These are phyloP conservation scores for Monomorium pharaonis DNA, from an alignment of 1,140 invertebrate species.

Conservation along the genomic window DNA sequence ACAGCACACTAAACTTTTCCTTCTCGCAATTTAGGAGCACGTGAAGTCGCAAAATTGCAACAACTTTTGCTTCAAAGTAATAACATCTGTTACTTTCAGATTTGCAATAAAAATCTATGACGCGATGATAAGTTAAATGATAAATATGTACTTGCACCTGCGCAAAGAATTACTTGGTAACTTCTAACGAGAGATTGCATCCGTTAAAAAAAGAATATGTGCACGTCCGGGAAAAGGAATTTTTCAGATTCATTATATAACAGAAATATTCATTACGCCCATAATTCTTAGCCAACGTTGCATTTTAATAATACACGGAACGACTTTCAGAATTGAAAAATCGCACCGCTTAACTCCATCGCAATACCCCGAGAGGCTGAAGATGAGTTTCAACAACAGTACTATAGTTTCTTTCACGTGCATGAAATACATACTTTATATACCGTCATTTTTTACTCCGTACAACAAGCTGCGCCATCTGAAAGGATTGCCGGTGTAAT, in stretches of 20 bases:
- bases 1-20: slow-evolving; percentile 16
- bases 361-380: slow-evolving; percentile 50
- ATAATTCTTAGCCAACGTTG: slow-evolving; percentile 71
- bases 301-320: slow-evolving; percentile 73
- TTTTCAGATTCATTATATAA: slow-evolving; percentile 72
- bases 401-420: slow-evolving; percentile 35
- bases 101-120: slow-evolving; percentile 38
- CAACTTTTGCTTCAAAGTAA: slow-evolving; percentile 8
- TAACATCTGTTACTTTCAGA: slow-evolving; percentile 21
- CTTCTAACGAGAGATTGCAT: slow-evolving; percentile 64
- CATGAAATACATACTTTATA: slow-evolving; percentile 36
- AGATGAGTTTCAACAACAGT: slow-evolving; percentile 52
- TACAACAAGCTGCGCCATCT: slow-evolving; percentile 1
- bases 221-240: slow-evolving; percentile 58
- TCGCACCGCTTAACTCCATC: slow-evolving; percentile 71
- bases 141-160: slow-evolving; percentile 29
- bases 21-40: slow-evolving; percentile 15
- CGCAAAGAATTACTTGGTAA: slow-evolving; percentile 58
- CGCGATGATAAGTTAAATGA: slow-evolving; percentile 41
- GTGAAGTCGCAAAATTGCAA: slow-evolving; percentile 34
- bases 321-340: slow-evolving; percentile 73
- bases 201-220: slow-evolving; percentile 64
- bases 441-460: slow-evolving; percentile 32
- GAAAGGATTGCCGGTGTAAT: slow-evolving; percentile 32
- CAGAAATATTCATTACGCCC: slow-evolving; percentile 70